These are phyloP conservation scores for Bhutanitis thaidina DNA, from an alignment of 2,888 invertebrate species.

Conservation along the genomic window DNA sequence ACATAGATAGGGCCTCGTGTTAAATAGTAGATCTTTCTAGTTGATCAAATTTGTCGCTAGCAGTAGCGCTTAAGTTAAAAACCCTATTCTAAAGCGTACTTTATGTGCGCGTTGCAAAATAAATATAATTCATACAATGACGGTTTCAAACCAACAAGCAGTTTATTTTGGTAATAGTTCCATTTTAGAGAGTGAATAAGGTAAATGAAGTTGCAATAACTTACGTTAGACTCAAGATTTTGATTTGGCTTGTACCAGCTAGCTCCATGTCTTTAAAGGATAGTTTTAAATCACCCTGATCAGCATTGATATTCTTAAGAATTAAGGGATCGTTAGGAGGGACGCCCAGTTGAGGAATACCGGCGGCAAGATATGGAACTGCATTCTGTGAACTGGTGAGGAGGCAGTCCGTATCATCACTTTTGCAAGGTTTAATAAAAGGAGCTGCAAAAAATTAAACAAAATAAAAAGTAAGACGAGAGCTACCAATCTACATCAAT, in stretches of 20 bases:
- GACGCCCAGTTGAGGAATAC: conserved; percentile 1
- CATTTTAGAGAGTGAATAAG: too few relatives aligned
- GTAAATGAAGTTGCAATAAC: neutral
- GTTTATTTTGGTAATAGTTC: too few relatives aligned
- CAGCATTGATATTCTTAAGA: neutral
- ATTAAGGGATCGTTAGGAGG: neutral
- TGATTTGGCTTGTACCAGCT: neutral
- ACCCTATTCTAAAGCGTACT: too few relatives aligned
- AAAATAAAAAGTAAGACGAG: too few relatives aligned
- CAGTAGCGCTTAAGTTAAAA: too few relatives aligned
- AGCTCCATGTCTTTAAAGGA: neutral
- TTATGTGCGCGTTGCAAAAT: too few relatives aligned
- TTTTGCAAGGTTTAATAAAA: conserved; percentile 37
- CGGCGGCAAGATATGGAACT: neutral
- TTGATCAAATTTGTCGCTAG: too few relatives aligned
- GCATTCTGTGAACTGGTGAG: conserved; percentile 3
- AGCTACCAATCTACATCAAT: too few relatives aligned
- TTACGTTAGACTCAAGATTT: neutral
- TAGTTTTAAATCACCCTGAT: conserved; percentile 2
- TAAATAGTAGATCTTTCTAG: too few relatives aligned
- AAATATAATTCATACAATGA: too few relatives aligned
- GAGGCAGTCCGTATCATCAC: conserved; percentile 32
- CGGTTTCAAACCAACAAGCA: too few relatives aligned
- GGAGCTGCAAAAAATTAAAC: conserved; percentile 4
- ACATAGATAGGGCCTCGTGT: too few relatives aligned